Percentiles rank a stretch among this genome's conserved stretches.
phyloP scores from a whole-genome alignment of 1,140 invertebrate genomes.

The Drosophila pseudoananassae region DNA sequence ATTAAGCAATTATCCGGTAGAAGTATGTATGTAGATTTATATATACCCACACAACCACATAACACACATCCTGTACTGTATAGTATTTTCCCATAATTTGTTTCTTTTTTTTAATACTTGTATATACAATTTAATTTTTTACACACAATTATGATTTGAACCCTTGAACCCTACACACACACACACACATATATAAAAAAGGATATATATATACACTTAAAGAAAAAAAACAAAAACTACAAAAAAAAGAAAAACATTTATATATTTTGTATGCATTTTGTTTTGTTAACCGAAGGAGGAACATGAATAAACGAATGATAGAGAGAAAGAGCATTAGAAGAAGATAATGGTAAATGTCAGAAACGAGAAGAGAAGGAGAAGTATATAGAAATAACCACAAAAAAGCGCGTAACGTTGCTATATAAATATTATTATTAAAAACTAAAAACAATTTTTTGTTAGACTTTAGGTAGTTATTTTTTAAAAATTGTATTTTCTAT shows the following conservation, averaged over 20 bases:
- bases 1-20: slow-evolving; percentile 64
- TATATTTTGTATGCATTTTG: slow-evolving; percentile 63
- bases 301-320: slow-evolving; percentile 5
- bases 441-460: slow-evolving; percentile 77
- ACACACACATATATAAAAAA: background rate
- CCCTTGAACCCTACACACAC: background rate
- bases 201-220: background rate
- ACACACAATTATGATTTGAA: slow-evolving; percentile 37
- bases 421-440: slow-evolving; percentile 69
- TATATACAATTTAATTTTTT: slow-evolving; percentile 65
- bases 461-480: slow-evolving; percentile 80
- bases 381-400: slow-evolving; percentile 49
- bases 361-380: background rate
- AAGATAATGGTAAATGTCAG: background rate
- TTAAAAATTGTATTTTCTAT: slow-evolving; percentile 79
- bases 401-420: slow-evolving; percentile 77
- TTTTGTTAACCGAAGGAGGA: slow-evolving; percentile 62
- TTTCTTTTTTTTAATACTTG: slow-evolving; percentile 34
- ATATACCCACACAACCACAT: background rate
- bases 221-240: background rate
- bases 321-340: background rate
- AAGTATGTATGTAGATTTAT: slow-evolving; percentile 40
- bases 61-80: background rate
- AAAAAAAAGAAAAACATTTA: slow-evolving; percentile 12
- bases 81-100: slow-evolving; percentile 7